These are phyloP conservation scores for Stenchaetothrips biformis DNA, from an alignment of 2,888 invertebrate species.

Conservation along the genomic window DNA sequence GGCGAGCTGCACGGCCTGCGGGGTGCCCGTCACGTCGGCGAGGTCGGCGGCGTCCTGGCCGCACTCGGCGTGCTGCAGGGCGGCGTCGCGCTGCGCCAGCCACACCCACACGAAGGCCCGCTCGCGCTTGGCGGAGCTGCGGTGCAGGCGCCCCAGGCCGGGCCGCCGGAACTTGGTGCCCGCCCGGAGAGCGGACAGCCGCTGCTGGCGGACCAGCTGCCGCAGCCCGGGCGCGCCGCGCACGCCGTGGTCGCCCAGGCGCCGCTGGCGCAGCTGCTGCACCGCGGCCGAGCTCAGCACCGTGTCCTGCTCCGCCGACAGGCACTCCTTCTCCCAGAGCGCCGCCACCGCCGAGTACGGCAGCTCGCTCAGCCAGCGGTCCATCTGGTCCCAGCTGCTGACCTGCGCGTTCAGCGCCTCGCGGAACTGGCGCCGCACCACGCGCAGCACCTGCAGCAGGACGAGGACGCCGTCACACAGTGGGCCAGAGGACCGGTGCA, in stretches of 20 bases:
- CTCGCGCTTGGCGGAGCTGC: not conserved
- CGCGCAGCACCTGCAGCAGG: not conserved
- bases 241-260: not conserved
- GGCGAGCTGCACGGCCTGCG: not conserved
- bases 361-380: conserved; percentile 14
- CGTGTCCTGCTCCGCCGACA: conserved; percentile 21
- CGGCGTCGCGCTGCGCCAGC: not conserved
- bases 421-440: conserved; percentile 15
- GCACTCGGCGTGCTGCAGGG: not conserved
- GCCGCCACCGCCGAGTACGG: conserved; percentile 17
- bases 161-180: not conserved
- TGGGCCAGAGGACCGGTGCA: too few species aligned
- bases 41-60: not conserved
- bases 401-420: conserved; percentile 12
- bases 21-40: not conserved
- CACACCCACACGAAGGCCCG: not conserved
- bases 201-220: conserved; percentile 7
- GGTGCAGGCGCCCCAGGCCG: not conserved
- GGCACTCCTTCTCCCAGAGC: not conserved
- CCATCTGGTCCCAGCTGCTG: conserved; percentile 16
- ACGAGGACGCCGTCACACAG: not conserved
- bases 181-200: not conserved
- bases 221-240: not conserved
- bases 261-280: not conserved
- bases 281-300: not conserved